A percentile compares a stretch with the other conserved stretches of the same genome.
These are phyloP conservation scores for Rhinolophus ferrumequinum DNA, from an alignment of 2,113 vertebrate species.

Conservation along the genomic window DNA sequence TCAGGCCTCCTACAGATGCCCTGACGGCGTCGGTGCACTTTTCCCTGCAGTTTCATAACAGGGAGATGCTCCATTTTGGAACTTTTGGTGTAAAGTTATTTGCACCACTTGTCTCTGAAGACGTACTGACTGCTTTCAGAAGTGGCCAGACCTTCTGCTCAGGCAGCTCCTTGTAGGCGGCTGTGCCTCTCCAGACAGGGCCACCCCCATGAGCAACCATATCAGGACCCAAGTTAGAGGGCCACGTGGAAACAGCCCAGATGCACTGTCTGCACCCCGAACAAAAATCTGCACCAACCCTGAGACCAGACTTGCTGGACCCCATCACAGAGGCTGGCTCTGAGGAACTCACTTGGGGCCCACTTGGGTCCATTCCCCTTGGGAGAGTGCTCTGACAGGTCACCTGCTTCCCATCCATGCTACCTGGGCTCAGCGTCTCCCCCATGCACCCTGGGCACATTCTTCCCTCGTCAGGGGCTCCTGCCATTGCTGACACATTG, in stretches of 20 bases:
- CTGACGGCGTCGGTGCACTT: accelerated
- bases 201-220: background rate
- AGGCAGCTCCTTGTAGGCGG: background rate
- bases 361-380: background rate
- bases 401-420: background rate
- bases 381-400: background rate
- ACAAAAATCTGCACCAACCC: background rate
- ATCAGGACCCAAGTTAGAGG: background rate
- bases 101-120: background rate
- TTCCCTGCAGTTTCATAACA: background rate
- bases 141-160: background rate
- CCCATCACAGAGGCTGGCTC: background rate
- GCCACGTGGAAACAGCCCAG: background rate
- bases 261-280: background rate
- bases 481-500: background rate
- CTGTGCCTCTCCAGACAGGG: background rate
- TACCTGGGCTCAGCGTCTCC: too few relatives aligned
- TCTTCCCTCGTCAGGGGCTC: background rate
- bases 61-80: background rate
- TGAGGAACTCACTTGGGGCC: background rate
- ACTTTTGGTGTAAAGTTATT: background rate
- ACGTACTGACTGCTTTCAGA: background rate
- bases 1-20: background rate
- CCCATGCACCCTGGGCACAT: accelerated
- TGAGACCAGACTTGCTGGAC: background rate